Conservation (phyloP, 1,140 invertebrate species). For the Neotoxoptera formosana region DNA sequence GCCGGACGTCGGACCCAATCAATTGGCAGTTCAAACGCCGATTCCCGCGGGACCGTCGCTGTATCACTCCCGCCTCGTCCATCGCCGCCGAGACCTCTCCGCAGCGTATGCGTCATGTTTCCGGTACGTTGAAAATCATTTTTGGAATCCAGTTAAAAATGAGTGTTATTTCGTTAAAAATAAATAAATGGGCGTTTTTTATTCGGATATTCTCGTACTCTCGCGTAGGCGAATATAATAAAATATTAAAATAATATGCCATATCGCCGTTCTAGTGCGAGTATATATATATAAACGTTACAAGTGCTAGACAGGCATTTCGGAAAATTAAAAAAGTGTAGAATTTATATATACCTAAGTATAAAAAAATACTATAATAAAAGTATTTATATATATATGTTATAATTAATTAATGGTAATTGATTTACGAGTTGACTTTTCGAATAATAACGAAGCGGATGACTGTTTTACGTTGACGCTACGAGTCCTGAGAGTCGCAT, state of each 20-base stretch:
- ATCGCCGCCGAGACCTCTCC: not conserved
- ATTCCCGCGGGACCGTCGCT: constrained; percentile 15
- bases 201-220: not conserved
- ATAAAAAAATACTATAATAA: not conserved
- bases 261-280: not conserved
- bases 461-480: constrained; percentile 46
- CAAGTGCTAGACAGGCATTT: not conserved
- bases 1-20: constrained; percentile 22
- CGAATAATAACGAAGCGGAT: constrained; percentile 41
- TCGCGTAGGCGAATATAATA: not conserved
- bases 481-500: constrained; percentile 16
- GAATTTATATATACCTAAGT: not conserved
- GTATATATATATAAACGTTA: not conserved
- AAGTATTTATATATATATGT: not conserved
- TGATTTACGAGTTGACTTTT: constrained; percentile 48
- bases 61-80: not conserved
- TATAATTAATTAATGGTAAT: constrained; percentile 42
- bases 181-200: not conserved
- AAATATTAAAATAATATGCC: not conserved
- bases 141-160: constrained; percentile 4
- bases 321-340: not conserved
- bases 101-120: constrained; percentile 34
- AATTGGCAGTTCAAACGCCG: constrained; percentile 41
- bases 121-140: constrained; percentile 24
- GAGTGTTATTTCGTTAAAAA: constrained; percentile 1